Evolutionary conservation across 1,140 invertebrate genomes (phyloP).

Genomic region (Formica exsecta): DNA sequence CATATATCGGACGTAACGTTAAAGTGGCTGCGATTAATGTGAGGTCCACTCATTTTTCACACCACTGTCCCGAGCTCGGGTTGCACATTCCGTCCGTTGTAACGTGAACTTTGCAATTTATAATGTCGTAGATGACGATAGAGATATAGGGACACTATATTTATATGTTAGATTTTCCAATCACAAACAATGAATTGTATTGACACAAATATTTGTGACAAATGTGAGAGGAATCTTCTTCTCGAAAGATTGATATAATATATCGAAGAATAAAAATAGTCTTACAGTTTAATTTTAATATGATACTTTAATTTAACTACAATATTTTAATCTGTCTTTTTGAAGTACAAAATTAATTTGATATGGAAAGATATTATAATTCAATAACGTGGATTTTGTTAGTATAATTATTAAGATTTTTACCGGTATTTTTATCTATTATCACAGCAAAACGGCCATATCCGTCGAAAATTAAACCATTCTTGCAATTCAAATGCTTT

Average conservation of each 20-base stretch:
- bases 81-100: slow-evolving; percentile 8
- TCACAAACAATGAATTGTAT: too few relatives aligned
- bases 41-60: slow-evolving; percentile 75
- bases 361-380: not conserved
- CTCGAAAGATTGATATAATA: not conserved
- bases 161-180: not conserved
- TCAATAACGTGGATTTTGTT: not conserved
- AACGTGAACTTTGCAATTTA: slow-evolving; percentile 45
- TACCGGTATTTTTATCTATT: slow-evolving; percentile 31
- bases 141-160: not conserved
- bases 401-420: not conserved
- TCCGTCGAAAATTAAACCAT: slow-evolving; percentile 20
- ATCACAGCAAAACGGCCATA: not conserved
- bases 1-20: slow-evolving; percentile 70
- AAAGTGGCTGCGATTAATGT: slow-evolving; percentile 79
- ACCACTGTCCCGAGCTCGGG: slow-evolving; percentile 4
- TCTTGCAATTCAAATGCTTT: slow-evolving; percentile 46
- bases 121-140: slow-evolving; percentile 28
- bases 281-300: not conserved
- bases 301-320: not conserved
- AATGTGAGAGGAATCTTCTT: too few relatives aligned
- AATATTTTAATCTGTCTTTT: not conserved
- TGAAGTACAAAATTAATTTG: not conserved
- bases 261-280: not conserved
- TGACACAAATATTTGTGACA: too few relatives aligned